Evolutionary conservation across 2,113 vertebrate genomes (phyloP).

Genomic region (Austrofundulus limnaeus): DNA sequence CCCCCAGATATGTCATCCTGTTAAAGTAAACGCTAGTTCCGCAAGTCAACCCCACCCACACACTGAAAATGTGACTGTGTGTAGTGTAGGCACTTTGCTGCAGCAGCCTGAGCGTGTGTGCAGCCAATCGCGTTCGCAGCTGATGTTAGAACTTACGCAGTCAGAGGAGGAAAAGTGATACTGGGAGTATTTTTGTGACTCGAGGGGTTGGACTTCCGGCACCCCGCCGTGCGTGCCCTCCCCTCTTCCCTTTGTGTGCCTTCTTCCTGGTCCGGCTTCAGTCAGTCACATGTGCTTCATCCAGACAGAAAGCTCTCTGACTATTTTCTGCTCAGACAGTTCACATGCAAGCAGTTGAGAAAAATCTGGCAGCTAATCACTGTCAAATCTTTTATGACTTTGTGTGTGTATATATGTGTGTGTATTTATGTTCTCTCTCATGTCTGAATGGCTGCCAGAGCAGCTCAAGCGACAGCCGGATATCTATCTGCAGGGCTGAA

Average conservation of each 20-base stretch:
- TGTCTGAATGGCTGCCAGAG: conserved; percentile 75
- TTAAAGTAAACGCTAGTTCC: conserved; percentile 67
- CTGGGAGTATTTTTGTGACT: conserved; percentile 57
- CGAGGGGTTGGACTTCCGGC: conserved; percentile 65
- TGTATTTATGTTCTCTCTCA: conserved; percentile 48
- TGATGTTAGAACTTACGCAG: conserved; percentile 59
- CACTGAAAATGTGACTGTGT: conserved; percentile 63
- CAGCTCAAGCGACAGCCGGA: conserved; percentile 73
- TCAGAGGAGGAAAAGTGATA: conserved; percentile 55
- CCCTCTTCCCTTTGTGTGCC: conserved; percentile 51
- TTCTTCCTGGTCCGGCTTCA: conserved; percentile 50
- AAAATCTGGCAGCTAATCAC: conserved; percentile 67
- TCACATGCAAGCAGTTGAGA: conserved; percentile 70
- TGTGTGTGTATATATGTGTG: conserved; percentile 35
- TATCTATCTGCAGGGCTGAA: conserved; percentile 78
- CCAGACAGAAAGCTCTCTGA: conserved; percentile 61
- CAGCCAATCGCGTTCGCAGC: conserved; percentile 54
- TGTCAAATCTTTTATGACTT: conserved; percentile 64
- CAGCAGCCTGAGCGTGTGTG: conserved; percentile 25
- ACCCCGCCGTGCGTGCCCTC: conserved; percentile 32
- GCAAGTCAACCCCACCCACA: conserved; percentile 62
- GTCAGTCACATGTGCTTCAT: conserved; percentile 74
- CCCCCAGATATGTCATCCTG: conserved; percentile 61
- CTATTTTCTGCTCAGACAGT: conserved; percentile 64
- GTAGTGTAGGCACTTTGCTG: conserved; percentile 49